phyloP scores from a whole-genome alignment of 2,888 invertebrate species.

The Stegana nigrithorax region DNA sequence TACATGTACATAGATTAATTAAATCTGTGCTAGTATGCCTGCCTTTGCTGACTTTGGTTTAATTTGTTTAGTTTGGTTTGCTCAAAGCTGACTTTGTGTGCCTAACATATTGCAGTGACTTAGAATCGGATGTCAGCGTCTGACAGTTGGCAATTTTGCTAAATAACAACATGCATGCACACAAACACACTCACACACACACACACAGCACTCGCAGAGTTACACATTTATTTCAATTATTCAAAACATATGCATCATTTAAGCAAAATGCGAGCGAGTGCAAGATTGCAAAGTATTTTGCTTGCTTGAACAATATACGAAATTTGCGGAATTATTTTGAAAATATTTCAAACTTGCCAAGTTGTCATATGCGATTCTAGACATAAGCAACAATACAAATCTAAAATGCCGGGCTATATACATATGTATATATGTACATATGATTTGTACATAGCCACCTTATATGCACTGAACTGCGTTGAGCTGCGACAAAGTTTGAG shows the following conservation, averaged over 20 bases:
- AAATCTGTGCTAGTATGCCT: too few relatives aligned
- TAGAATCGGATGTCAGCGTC: neutral
- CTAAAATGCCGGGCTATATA: too few relatives aligned
- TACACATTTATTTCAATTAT: conserved; percentile 20
- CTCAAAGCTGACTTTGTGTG: conserved; percentile 13
- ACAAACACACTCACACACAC: neutral
- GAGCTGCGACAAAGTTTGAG: neutral
- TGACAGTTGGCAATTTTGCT: neutral
- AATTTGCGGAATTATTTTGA: conserved; percentile 18
- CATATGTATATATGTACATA: too few relatives aligned
- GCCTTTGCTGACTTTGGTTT: too few relatives aligned
- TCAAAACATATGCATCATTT: conserved; percentile 38
- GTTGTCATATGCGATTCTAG: conserved; percentile 13
- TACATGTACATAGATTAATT: too few relatives aligned
- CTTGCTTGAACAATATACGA: neutral
- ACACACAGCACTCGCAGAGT: conserved; percentile 10
- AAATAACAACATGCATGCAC: conserved; percentile 10
- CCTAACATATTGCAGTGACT: too few relatives aligned
- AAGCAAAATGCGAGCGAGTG: conserved; percentile 41
- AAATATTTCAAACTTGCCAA: conserved; percentile 19
- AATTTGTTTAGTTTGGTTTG: neutral
- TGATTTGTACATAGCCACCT: too few relatives aligned
- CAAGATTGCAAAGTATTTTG: neutral
- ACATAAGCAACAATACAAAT: neutral
- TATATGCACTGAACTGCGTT: too few relatives aligned